These are phyloP conservation scores for Turnix velox DNA, from an alignment of 2,113 vertebrate genomes.

Conservation along the genomic window DNA sequence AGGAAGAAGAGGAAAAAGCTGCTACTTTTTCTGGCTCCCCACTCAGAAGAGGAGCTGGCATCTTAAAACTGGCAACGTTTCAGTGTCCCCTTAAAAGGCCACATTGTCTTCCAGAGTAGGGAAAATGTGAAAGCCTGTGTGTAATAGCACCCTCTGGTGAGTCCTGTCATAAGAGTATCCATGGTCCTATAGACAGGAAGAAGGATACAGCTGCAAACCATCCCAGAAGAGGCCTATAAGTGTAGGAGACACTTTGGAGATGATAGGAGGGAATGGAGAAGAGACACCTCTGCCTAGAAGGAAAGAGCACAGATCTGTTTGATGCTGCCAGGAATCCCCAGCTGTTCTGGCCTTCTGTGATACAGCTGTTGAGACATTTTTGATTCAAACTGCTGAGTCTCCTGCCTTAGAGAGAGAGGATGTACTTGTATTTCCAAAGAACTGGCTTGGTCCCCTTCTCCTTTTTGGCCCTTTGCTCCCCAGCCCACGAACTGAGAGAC, in stretches of 20 bases:
- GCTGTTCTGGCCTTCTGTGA: neutral
- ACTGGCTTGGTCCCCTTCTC: neutral
- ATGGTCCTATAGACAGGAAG: neutral
- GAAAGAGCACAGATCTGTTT: neutral
- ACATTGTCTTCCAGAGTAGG: neutral
- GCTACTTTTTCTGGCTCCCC: neutral
- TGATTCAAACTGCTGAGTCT: neutral
- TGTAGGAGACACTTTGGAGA: neutral
- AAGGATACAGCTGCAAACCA: neutral
- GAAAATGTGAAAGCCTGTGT: neutral
- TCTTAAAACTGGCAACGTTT: conserved; percentile 9
- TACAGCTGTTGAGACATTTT: conserved; percentile 1
- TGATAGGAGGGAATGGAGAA: accelerated
- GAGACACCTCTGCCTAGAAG: neutral
- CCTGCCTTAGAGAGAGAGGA: neutral
- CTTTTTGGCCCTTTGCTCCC: neutral
- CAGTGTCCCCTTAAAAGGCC: conserved; percentile 15
- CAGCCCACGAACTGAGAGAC: neutral
- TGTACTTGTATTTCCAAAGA: neutral
- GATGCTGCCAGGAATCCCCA: conserved; percentile 22
- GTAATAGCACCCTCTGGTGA: conserved; percentile 60
- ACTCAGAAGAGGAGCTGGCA: neutral
- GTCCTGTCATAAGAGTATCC: neutral
- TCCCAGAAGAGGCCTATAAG: neutral
- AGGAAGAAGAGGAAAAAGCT: neutral